Percentiles rank a stretch among this genome's conserved stretches.
phyloP scores from a whole-genome alignment of 2,113 vertebrate species.

The Passerina amoena region DNA sequence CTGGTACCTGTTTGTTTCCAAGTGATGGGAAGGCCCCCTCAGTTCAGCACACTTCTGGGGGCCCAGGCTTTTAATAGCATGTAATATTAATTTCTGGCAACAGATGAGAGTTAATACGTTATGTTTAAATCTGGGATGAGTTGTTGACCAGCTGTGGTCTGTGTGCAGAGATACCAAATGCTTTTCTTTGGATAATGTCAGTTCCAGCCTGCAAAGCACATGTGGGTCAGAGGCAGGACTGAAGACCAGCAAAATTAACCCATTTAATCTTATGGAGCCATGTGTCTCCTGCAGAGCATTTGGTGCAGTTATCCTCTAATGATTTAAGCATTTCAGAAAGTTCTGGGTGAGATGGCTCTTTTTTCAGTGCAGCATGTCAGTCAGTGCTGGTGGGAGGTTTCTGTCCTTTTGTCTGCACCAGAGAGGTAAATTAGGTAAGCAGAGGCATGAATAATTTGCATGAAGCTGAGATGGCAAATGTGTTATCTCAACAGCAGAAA shows the following conservation, averaged over 20 bases:
- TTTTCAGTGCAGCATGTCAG: not conserved
- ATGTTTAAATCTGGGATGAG: constrained; percentile 63
- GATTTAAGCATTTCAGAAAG: not conserved
- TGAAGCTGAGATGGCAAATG: constrained; percentile 35
- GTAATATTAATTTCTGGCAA: constrained; percentile 60
- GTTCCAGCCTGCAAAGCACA: constrained; percentile 70
- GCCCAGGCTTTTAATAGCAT: constrained; percentile 34
- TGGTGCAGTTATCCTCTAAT: constrained; percentile 8
- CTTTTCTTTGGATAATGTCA: constrained; percentile 58
- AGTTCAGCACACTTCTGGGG: constrained; percentile 13
- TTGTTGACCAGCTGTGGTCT: constrained; percentile 72
- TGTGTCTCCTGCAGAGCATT: constrained; percentile 24
- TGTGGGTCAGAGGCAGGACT: constrained; percentile 53
- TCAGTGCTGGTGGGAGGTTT: not conserved
- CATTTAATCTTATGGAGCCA: not conserved
- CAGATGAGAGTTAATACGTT: constrained; percentile 61
- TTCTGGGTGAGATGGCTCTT: constrained; percentile 4
- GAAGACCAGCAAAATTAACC: constrained; percentile 28
- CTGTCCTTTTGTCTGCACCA: constrained; percentile 16
- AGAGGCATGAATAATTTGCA: constrained; percentile 47
- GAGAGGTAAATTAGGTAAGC: constrained; percentile 34
- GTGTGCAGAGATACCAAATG: constrained; percentile 45
- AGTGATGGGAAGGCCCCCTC: not conserved
- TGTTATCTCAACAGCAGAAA: constrained; percentile 53
- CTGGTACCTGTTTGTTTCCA: constrained; percentile 5